Evolutionary conservation across 2,888 invertebrate genomes (phyloP).

Genomic region (Euzophera pinguis): DNA sequence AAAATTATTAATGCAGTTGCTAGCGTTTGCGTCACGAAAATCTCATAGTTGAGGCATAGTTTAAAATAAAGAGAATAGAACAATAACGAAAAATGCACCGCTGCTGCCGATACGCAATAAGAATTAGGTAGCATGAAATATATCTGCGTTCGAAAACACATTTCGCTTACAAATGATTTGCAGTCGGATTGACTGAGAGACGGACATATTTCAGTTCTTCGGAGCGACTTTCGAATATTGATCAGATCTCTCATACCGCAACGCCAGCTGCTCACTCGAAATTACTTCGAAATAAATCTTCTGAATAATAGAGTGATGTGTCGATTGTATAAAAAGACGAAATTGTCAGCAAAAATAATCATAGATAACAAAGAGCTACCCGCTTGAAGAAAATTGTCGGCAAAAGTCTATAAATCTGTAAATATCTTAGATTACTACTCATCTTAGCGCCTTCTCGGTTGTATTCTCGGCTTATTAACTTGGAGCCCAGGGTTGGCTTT

Average conservation of each 20-base stretch:
- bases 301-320: conserved; percentile 50
- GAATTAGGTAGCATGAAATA: conserved; percentile 15
- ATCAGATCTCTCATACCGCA: conserved; percentile 75
- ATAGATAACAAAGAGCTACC: background rate
- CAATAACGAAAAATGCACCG: background rate
- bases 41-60: too few species aligned
- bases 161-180: conserved; percentile 50
- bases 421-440: too few species aligned
- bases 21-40: too few species aligned
- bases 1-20: too few species aligned
- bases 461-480: too few species aligned
- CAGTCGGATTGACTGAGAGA: conserved; percentile 64
- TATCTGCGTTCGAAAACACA: conserved; percentile 35
- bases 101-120: background rate
- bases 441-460: too few species aligned
- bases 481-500: too few species aligned
- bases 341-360: too few species aligned
- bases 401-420: too few species aligned
- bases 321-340: too few species aligned
- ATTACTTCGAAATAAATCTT: conserved; percentile 76
- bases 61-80: too few species aligned
- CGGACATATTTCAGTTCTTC: conserved; percentile 74
- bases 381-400: background rate
- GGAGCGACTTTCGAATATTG: conserved; percentile 72
- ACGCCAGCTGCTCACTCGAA: conserved; percentile 74